A percentile compares a stretch with the other conserved stretches of the same genome.
phyloP scores from a whole-genome alignment of 2,113 vertebrate species.

The Collichthys lucidus region DNA sequence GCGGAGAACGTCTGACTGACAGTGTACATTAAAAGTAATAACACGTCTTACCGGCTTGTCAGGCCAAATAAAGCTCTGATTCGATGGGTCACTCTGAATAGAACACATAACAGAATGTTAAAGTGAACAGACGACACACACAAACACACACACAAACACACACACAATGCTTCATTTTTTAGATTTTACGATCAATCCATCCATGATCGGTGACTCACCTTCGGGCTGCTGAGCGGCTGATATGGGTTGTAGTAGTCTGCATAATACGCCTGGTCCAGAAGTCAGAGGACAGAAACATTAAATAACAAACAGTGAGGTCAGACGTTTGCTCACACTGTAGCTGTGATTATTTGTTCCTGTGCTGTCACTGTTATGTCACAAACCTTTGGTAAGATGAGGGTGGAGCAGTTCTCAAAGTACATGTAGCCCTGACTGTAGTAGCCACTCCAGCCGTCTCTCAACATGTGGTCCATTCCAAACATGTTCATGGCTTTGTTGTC shows the following conservation, averaged over 20 bases:
- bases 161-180: background rate
- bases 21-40: background rate
- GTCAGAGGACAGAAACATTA: background rate
- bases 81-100: constrained; percentile 74
- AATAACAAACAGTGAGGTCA: background rate
- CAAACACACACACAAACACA: background rate
- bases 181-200: background rate
- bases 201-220: constrained; percentile 58
- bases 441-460: constrained; percentile 89
- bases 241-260: constrained; percentile 86
- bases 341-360: background rate
- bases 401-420: constrained; percentile 88
- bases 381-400: constrained; percentile 90
- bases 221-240: constrained; percentile 82
- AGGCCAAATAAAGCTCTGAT: constrained; percentile 65
- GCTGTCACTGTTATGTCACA: background rate
- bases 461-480: constrained; percentile 86
- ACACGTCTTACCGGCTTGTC: constrained; percentile 79
- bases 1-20: background rate
- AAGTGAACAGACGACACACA: background rate
- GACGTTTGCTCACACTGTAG: no score
- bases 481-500: constrained; percentile 86
- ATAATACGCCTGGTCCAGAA: constrained; percentile 85
- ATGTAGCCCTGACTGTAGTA: constrained; percentile 88
- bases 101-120: background rate